Evolutionary conservation across 2,888 invertebrate species (phyloP).

Genomic region (Agrypnus murinus): DNA sequence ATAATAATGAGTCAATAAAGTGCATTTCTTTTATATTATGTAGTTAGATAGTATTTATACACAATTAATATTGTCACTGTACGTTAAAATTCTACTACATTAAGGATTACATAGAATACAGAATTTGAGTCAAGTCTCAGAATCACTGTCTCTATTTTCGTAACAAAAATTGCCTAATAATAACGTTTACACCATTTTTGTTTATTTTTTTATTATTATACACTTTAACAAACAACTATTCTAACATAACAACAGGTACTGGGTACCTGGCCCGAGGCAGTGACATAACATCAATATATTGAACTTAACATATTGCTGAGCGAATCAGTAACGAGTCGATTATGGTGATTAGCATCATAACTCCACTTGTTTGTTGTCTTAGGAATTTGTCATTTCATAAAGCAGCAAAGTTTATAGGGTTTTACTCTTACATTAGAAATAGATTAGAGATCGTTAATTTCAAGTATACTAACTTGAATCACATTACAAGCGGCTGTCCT

Average conservation of each 20-base stretch:
- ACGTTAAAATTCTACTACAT: slow-evolving; percentile 47
- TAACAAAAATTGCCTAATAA: slow-evolving; percentile 44
- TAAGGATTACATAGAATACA: slow-evolving; percentile 13
- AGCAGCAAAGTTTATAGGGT: too few species aligned
- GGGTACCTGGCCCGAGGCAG: slow-evolving; percentile 59
- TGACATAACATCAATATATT: slow-evolving; percentile 57
- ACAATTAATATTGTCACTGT: slow-evolving; percentile 51
- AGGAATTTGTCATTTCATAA: too few species aligned
- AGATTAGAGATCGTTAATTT: neutral
- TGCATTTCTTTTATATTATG: slow-evolving; percentile 27
- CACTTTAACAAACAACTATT: slow-evolving; percentile 54
- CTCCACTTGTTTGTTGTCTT: too few species aligned
- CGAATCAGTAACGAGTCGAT: slow-evolving; percentile 51
- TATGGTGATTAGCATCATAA: slow-evolving; percentile 45
- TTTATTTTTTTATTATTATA: slow-evolving; percentile 49
- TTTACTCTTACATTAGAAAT: slow-evolving; percentile 8
- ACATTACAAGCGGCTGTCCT: too few species aligned
- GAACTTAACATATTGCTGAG: slow-evolving; percentile 58
- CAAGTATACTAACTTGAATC: neutral
- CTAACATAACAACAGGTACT: slow-evolving; percentile 59
- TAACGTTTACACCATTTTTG: slow-evolving; percentile 41
- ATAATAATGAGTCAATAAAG: slow-evolving; percentile 43
- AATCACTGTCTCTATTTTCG: slow-evolving; percentile 18
- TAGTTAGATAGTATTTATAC: slow-evolving; percentile 40
- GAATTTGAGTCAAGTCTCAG: slow-evolving; percentile 30